Percentiles rank a stretch among this genome's conserved stretches.
Evolutionary conservation across 2,888 invertebrate species (phyloP).

Genomic region (Zhuqinia jingwanae): DNA sequence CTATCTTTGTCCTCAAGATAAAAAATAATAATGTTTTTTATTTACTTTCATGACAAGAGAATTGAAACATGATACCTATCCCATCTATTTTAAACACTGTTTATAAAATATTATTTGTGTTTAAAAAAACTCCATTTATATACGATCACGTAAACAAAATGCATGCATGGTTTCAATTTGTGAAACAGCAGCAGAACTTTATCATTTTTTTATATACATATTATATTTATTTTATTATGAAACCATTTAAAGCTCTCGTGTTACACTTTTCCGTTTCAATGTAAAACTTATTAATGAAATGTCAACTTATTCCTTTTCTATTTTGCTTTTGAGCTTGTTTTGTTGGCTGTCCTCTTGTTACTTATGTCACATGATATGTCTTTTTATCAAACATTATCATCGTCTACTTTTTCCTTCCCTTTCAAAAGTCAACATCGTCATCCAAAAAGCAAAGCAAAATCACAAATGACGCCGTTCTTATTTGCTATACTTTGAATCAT

Average conservation of each 20-base stretch:
- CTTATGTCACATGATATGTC: slow-evolving; percentile 24
- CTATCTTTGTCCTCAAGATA: too few relatives aligned
- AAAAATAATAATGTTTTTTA: too few relatives aligned
- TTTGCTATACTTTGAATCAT: slow-evolving; percentile 28
- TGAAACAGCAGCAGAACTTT: too few relatives aligned
- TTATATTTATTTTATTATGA: neutral
- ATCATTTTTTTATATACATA: neutral
- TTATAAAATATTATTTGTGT: too few relatives aligned
- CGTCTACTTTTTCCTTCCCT: slow-evolving; percentile 28
- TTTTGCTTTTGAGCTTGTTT: neutral
- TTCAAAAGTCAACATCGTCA: slow-evolving; percentile 50
- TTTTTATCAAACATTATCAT: slow-evolving; percentile 53
- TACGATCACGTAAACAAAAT: neutral
- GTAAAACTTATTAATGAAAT: slow-evolving; percentile 53
- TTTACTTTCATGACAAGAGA: too few relatives aligned
- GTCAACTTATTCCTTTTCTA: slow-evolving; percentile 48
- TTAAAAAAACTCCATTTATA: too few relatives aligned
- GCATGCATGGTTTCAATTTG: neutral
- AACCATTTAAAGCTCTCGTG: neutral
- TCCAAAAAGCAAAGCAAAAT: slow-evolving; percentile 35
- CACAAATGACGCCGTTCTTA: neutral
- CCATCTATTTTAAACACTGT: too few relatives aligned
- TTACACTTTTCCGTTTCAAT: neutral
- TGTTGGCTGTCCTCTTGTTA: neutral
- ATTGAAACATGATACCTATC: neutral